Conservation (phyloP, 2,113 vertebrate species). For the Sceloporus tristichus region DNA sequence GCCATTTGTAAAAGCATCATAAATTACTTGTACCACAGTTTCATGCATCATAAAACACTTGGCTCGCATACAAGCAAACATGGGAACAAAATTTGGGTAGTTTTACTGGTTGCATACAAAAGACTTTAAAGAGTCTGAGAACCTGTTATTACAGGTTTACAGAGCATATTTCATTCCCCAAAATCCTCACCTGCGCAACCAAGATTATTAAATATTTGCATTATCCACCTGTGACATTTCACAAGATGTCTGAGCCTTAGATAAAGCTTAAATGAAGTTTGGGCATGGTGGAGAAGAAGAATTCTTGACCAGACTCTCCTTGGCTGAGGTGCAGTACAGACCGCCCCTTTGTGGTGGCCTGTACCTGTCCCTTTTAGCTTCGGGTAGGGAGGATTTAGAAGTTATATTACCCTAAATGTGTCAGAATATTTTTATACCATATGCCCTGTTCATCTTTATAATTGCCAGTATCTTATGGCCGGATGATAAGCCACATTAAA, state of each 20-base stretch:
- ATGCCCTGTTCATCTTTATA: not conserved
- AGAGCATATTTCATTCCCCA: not conserved
- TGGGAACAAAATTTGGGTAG: constrained; percentile 5
- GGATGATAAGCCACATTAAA: no score
- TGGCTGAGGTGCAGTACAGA: not conserved
- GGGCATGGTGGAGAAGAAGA: not conserved
- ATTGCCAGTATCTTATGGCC: no score
- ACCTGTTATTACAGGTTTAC: not conserved
- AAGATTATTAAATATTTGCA: not conserved
- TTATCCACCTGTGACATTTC: not conserved
- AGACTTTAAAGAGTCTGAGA: not conserved
- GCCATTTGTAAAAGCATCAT: not conserved
- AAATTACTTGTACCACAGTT: constrained; percentile 10
- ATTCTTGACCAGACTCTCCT: not conserved
- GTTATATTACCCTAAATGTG: not conserved
- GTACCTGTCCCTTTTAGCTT: no score
- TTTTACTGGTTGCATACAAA: constrained; percentile 7
- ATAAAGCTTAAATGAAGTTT: not conserved
- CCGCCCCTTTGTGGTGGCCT: no score
- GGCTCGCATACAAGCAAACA: not conserved
- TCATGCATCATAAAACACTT: constrained; percentile 28
- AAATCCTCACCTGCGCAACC: not conserved
- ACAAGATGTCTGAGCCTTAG: not conserved
- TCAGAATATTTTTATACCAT: not conserved
- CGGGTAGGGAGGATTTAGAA: no score